Evolutionary conservation across 1,140 invertebrate genomes (phyloP), one percentile per base, ranked within the genome.

Genomic region (Drepana arcuata): DNA sequence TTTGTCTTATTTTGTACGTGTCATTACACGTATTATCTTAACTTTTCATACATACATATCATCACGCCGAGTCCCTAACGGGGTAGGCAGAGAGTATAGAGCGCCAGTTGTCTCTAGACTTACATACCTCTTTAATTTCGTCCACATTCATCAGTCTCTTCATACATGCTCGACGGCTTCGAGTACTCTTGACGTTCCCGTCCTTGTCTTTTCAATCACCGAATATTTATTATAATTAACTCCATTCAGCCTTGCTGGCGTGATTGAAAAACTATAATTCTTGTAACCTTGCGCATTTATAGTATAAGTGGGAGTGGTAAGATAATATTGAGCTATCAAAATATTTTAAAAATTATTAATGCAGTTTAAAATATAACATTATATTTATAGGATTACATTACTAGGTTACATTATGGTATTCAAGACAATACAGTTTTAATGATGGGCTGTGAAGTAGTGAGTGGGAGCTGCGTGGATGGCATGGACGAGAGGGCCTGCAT

Each of bases 371-470:
- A 60, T 60, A 45, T 38, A 51, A 54, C 42, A 40, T 34, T 57
- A 28, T 60, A 52, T 60, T 52, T 52, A 48, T 42, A 50, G 38
- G 34, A 54, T 16, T 33, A 40, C 2, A 10, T 33, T 10, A 25
- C 9, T 35, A 23, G 10, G 41, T 24, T 45, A 37, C 4, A 33
- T 9, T 28, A 24, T 2, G 12, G 12, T 12, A 1, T n/a, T 28
- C 6, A 11, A 24, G 2, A 14, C 16, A 21, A 11, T 13, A 2
- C 29, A 12, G 27, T 29, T 25, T 63, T 60, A 71, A 26, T 71
- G 67, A 25, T 68, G 67, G 34, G 64, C 30, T 4, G 55, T 35
- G 30, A 67, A 41, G 21, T 41, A 53, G 11, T 57, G 55, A 9
- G 46, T 33, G 2, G 49, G 49, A 5, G 47, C 38, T 13, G 45